These are phyloP conservation scores for Halcyon smyrnensis DNA, from an alignment of 2,797 vertebrate species.

Conservation along the genomic window DNA sequence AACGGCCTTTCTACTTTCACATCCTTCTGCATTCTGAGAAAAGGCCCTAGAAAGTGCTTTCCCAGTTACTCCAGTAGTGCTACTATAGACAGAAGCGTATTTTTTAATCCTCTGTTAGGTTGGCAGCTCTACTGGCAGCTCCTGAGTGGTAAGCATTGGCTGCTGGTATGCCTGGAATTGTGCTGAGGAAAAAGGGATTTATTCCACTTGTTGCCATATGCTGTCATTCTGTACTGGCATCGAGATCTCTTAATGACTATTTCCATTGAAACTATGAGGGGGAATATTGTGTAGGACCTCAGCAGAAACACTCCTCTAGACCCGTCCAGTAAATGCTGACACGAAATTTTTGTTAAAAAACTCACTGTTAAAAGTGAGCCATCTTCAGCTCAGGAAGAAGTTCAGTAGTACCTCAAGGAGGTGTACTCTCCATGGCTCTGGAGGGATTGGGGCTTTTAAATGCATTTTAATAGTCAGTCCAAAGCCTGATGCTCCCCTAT, in stretches of 20 bases:
- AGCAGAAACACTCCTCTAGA: background rate
- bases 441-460: background rate
- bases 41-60: slow-evolving; percentile 29
- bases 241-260: background rate
- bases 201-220: background rate
- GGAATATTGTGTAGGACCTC: background rate
- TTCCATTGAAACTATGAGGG: background rate
- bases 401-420: background rate
- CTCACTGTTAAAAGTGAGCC: background rate
- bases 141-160: background rate
- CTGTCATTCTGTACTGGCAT: background rate
- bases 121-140: slow-evolving; percentile 14
- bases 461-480: background rate
- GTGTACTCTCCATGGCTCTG: background rate
- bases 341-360: background rate
- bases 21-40: slow-evolving; percentile 41
- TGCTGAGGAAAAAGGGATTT: background rate
- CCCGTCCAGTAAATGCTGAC: background rate
- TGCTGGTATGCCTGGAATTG: background rate
- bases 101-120: background rate
- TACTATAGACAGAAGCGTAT: background rate
- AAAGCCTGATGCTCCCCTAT: background rate
- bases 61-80: background rate
- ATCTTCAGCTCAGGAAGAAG: background rate
- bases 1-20: slow-evolving; percentile 54